Evolutionary conservation across 2,113 vertebrate genomes (phyloP).

Genomic region (Daphoenositta chrysoptera): DNA sequence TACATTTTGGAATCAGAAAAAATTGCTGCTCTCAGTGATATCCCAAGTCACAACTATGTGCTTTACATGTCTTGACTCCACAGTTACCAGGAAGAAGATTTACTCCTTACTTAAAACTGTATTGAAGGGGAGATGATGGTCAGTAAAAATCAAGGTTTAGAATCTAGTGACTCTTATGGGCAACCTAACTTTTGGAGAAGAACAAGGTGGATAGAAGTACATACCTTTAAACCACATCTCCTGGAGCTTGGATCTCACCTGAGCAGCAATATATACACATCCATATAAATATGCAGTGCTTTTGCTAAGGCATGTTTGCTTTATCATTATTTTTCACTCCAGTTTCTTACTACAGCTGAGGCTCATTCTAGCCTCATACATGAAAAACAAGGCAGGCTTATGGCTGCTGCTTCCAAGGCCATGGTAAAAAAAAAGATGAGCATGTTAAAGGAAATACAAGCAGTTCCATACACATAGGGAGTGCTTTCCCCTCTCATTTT

Average conservation of each 20-base stretch:
- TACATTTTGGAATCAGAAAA: background rate
- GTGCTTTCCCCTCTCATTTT: background rate
- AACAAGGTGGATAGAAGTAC: background rate
- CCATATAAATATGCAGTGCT: background rate
- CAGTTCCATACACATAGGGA: background rate
- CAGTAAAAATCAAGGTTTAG: background rate
- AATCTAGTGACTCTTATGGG: background rate
- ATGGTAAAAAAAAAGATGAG: background rate
- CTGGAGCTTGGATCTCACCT: background rate
- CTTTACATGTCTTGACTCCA: background rate
- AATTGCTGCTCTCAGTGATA: background rate
- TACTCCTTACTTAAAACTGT: background rate
- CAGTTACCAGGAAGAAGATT: background rate
- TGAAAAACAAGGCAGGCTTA: background rate
- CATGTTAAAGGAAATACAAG: rapidly evolving
- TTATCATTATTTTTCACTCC: background rate
- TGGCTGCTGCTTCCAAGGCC: rapidly evolving
- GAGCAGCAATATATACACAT: background rate
- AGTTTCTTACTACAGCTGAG: too few relatives aligned
- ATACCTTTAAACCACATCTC: background rate
- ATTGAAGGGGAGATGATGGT: background rate
- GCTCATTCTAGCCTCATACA: background rate
- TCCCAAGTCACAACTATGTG: background rate
- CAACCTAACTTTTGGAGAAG: background rate
- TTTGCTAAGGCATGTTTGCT: background rate